Conservation (phyloP, 1,140 invertebrate genomes). For the Caenorhabditis brenneri region DNA sequence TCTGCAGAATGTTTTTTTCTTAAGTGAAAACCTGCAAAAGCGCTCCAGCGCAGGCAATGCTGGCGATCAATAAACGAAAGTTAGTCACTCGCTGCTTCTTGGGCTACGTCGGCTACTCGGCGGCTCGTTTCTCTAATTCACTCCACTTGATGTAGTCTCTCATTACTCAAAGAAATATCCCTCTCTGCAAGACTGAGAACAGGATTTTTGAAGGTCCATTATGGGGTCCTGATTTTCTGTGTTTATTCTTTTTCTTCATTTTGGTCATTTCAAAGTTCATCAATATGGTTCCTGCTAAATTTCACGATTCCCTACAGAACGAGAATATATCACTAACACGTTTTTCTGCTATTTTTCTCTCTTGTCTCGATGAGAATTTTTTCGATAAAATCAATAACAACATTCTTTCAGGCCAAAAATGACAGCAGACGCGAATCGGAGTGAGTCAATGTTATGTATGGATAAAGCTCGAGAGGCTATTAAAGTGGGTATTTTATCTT, state of each 20-base stretch:
- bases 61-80: conserved; percentile 29
- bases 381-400: not conserved
- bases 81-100: conserved; percentile 38
- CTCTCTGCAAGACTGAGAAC: conserved; percentile 6
- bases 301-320: too few species aligned
- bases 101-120: conserved; percentile 37
- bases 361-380: not conserved
- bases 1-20: too few species aligned
- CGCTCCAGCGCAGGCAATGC: not conserved
- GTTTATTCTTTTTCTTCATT: not conserved
- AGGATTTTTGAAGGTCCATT: not conserved
- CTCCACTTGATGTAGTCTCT: not conserved
- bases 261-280: too few species aligned
- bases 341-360: not conserved
- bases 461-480: conserved; percentile 61
- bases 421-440: conserved; percentile 47
- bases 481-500: conserved; percentile 57
- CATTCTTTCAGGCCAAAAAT: conserved; percentile 22
- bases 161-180: not conserved
- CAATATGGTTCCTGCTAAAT: too few species aligned
- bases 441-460: conserved; percentile 48
- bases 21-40: not conserved
- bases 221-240: not conserved
- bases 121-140: conserved; percentile 14
- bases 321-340: too few species aligned